phyloP scores from a whole-genome alignment of 1,140 invertebrate species.

The Cydia fagiglandana region DNA sequence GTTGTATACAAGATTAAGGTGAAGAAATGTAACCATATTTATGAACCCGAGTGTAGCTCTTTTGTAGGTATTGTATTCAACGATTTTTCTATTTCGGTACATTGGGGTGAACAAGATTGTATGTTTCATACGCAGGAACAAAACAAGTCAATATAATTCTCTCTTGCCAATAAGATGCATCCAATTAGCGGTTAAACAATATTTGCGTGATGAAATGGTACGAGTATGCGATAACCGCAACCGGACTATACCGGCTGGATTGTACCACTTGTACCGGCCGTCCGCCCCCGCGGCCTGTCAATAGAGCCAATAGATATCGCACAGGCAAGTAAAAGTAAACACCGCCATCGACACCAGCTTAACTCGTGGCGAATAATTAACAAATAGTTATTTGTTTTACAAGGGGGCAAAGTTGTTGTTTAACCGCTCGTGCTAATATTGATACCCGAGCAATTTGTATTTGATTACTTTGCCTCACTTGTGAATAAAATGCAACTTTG shows the following conservation, averaged over 20 bases:
- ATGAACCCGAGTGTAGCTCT: no score
- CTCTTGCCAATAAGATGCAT: conserved; percentile 19
- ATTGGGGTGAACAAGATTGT: no score
- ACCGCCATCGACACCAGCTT: conserved; percentile 4
- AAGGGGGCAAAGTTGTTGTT: no score
- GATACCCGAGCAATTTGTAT: no score
- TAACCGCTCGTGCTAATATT: no score
- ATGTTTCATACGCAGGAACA: neutral
- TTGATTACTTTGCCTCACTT: no score
- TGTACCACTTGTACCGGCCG: conserved; percentile 35
- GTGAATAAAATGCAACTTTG: no score
- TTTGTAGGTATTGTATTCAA: no score
- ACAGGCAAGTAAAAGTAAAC: conserved; percentile 38
- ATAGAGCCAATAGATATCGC: conserved; percentile 35
- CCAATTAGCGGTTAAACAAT: conserved; percentile 21
- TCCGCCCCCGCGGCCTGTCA: conserved; percentile 43
- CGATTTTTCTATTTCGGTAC: neutral
- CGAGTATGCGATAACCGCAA: conserved; percentile 43
- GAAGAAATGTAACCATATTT: no score
- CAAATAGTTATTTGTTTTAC: no score
- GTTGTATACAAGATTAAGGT: no score
- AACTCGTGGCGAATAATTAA: neutral
- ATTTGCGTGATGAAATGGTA: conserved; percentile 30
- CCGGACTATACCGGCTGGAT: conserved; percentile 42
- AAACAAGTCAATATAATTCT: neutral